Conservation (phyloP, 2,888 invertebrate species). For the Mantis religiosa region DNA sequence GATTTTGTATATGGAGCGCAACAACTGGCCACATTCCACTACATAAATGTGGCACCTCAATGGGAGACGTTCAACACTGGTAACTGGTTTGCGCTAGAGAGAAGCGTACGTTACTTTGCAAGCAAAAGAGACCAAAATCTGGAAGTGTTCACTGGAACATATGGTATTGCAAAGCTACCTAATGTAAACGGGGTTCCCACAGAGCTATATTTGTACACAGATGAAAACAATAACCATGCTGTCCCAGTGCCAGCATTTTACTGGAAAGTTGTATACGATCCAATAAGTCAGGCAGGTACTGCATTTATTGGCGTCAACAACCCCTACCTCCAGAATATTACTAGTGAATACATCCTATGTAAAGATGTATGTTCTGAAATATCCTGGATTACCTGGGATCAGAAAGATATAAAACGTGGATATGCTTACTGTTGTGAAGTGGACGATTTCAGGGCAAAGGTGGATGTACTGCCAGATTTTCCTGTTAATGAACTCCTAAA, state of each 20-base stretch:
- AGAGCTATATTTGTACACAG: constrained; percentile 35
- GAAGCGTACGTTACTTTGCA: constrained; percentile 47
- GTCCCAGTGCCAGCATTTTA: constrained; percentile 55
- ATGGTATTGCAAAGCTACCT: constrained; percentile 54
- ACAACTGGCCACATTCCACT: constrained; percentile 59
- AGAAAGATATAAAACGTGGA: constrained; percentile 50
- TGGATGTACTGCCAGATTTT: constrained; percentile 54
- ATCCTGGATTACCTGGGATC: constrained; percentile 56
- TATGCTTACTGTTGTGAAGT: constrained; percentile 61
- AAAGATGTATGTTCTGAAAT: constrained; percentile 45
- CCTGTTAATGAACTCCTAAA: constrained; percentile 37
- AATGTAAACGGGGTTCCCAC: constrained; percentile 35
- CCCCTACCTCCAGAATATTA: constrained; percentile 44
- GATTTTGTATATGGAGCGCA: constrained; percentile 58
- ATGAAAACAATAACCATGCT: constrained; percentile 42
- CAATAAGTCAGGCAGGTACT: constrained; percentile 48
- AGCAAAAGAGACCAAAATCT: constrained; percentile 36
- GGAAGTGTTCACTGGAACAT: constrained; percentile 53
- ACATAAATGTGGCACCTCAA: constrained; percentile 62
- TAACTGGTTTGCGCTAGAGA: constrained; percentile 55
- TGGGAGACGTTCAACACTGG: constrained; percentile 61
- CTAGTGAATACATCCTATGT: constrained; percentile 47
- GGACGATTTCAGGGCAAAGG: constrained; percentile 51
- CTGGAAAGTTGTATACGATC: constrained; percentile 58
- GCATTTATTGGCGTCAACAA: constrained; percentile 62